phyloP scores from a whole-genome alignment of 2,888 invertebrate genomes.

The Carpatolechia fugitivella region DNA sequence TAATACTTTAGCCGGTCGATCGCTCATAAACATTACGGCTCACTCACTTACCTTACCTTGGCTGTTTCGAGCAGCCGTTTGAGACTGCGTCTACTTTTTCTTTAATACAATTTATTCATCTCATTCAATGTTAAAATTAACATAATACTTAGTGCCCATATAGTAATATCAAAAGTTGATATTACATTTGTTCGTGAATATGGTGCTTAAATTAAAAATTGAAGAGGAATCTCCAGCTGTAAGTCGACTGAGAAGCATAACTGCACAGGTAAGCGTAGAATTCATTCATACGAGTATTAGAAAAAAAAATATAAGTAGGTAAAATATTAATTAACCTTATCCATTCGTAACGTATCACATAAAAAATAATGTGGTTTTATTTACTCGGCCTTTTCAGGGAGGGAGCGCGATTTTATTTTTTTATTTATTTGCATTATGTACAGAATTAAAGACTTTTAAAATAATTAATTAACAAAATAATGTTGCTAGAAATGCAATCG shows the following conservation, averaged over 20 bases:
- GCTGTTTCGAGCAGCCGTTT: neutral
- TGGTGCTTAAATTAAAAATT: slow-evolving; percentile 53
- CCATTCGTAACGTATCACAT: too few relatives aligned
- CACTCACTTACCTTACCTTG: neutral
- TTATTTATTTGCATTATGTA: too few relatives aligned
- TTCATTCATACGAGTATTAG: neutral
- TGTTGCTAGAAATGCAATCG: too few relatives aligned
- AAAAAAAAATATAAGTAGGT: neutral
- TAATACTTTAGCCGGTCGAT: too few relatives aligned
- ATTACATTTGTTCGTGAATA: slow-evolving; percentile 28
- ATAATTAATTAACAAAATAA: too few relatives aligned
- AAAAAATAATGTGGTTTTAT: too few relatives aligned
- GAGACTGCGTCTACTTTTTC: neutral
- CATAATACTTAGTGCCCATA: neutral
- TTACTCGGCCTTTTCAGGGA: too few relatives aligned
- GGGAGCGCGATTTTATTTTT: too few relatives aligned
- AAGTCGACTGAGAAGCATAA: slow-evolving; percentile 45
- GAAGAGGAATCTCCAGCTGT: slow-evolving; percentile 34
- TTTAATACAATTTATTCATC: neutral
- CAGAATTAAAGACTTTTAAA: too few relatives aligned
- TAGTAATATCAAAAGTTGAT: too few relatives aligned
- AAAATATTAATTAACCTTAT: too few relatives aligned
- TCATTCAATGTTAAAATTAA: neutral
- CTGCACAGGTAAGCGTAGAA: slow-evolving; percentile 46
- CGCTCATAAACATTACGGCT: neutral